Evolutionary conservation across 2,888 invertebrate genomes (phyloP).

Genomic region (Agrenia bidenticulata): DNA sequence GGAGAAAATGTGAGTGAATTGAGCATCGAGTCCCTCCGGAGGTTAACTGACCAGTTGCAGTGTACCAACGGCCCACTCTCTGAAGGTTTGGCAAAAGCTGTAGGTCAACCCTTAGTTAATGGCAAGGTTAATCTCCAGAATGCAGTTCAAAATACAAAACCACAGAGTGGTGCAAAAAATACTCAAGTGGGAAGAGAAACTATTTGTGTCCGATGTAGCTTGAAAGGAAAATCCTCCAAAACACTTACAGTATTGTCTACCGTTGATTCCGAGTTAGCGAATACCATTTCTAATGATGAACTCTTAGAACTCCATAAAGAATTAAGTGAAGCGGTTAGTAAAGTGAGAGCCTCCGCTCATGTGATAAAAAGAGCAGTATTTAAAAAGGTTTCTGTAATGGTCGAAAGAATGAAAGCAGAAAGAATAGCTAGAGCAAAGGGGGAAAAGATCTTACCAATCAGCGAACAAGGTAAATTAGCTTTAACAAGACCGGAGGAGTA

Average conservation of each 20-base stretch:
- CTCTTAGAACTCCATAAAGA: not conserved
- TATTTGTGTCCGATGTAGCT: not conserved
- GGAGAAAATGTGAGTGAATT: conserved; percentile 20
- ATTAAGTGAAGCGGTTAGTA: not conserved
- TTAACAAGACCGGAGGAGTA: not conserved
- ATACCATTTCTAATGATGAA: not conserved
- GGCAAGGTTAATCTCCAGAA: conserved; percentile 10
- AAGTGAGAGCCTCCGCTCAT: not conserved
- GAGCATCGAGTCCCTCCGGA: conserved; percentile 12
- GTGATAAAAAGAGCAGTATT: conserved; percentile 7
- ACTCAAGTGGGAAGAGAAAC: no score
- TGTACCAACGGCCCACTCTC: not conserved
- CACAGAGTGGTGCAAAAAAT: not conserved
- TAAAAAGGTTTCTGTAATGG: not conserved
- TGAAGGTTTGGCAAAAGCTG: conserved; percentile 14
- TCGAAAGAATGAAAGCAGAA: not conserved
- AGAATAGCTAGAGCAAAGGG: conserved; percentile 1
- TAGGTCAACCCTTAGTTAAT: not conserved
- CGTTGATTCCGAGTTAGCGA: not conserved
- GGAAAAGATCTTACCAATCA: not conserved
- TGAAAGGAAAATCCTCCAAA: not conserved
- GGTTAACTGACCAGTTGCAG: conserved; percentile 2
- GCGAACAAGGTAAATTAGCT: not conserved
- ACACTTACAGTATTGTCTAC: conserved; percentile 3
- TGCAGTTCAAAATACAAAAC: not conserved